Base-by-base conservation (phyloP, 2,888 invertebrate genomes). In the Sinotaia quadrata region DNA sequence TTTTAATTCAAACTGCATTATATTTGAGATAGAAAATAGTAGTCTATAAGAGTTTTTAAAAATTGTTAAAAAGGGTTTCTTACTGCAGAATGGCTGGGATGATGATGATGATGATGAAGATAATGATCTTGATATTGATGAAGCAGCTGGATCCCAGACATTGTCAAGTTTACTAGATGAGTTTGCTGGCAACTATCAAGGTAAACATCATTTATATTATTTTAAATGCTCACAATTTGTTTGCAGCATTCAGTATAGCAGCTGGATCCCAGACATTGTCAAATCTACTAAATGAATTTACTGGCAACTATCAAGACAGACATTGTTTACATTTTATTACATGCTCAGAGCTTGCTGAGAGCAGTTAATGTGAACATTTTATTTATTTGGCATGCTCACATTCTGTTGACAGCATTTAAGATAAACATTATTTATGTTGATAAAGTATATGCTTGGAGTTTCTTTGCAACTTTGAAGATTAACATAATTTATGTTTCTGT, bases 61-160 rank as follows among this genome's bases (percentile, higher is more conserved):
- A 41, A 12, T 10, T 12, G 8, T 10, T 10, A 41, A 12, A 41
- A 18, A n/a, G n/a, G n/a, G 1, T 18, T 63, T 21, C 44, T 56
- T 7, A 31, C 21, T 44, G 12, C 57, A 74, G 58, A 66, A 67
- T 34, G 41, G 57, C 49, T 33, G 44, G 54, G 41, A 41, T 15
- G 62, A 68, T 24, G 63, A 56, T 49, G 74, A 54, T 36, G 72
- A 82, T 77, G 85, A 82, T 41, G 84, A 88, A 15, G 89, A 87
- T 4, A 88, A 89, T 59, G 89, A 88, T 2, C 87, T 88, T 27
- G 89, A 89, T 29, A 81, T 80, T 44, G 80, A 82, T 52, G 85
- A 84, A 27, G 80, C 80, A n/a, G 83, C 75, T 27, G 71, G 71
- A 33, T 80, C 79, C 27, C 79, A 82, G 68, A 77, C 83, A 27